Base-by-base conservation (phyloP, 1,140 invertebrate species). In the Drosophila prosaltans region DNA sequence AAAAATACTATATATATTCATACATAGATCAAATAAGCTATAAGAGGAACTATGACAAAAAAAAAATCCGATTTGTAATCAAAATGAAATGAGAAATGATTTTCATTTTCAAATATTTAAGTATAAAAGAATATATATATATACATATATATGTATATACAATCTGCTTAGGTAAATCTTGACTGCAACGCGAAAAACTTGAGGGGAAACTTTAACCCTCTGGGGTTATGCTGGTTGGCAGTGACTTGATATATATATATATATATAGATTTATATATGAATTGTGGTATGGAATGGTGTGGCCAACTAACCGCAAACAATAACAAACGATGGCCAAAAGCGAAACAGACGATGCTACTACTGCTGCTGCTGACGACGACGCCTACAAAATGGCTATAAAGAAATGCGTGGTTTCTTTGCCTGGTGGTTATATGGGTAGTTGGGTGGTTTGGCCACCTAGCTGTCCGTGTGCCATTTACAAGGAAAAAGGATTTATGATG, bases 251-350 rank as follows among this genome's bases (percentile, higher is more conserved):
- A 63, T 72, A 79, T 79, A 48, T n/a, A n/a, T 39, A 32, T 45
- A 45, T 40, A 40, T 39, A 41, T n/a, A 7, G 32, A 21, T 28
- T 36, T 40, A 55, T 57, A 48, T 74, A 65, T 73, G 66, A 51
- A 36, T 36, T 36, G 32, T 55, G 41, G 54, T 32, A 54, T 8
- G 40, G 26, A 43, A 55, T 11, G 54, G 8, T n/a, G 78, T 74
- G 80, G 55, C 73, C 74, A 88, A 88, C 84, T 80, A 89, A 81
- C 84, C 84, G 80, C 84, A 88, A 88, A 88, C 84, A 88, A 88
- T 89, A 88, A 88, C 84, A 88, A 88, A 88, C 84, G 84, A 88
- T 89, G 77, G 84, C 77, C 81, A 72, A 78, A 78, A 81, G 70
- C 74, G 75, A 86, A 81, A 82, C 79, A 86, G 82, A 86, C 81